Base-by-base conservation (phyloP, 2,797 vertebrate genomes). In the Lacerta viridis region DNA sequence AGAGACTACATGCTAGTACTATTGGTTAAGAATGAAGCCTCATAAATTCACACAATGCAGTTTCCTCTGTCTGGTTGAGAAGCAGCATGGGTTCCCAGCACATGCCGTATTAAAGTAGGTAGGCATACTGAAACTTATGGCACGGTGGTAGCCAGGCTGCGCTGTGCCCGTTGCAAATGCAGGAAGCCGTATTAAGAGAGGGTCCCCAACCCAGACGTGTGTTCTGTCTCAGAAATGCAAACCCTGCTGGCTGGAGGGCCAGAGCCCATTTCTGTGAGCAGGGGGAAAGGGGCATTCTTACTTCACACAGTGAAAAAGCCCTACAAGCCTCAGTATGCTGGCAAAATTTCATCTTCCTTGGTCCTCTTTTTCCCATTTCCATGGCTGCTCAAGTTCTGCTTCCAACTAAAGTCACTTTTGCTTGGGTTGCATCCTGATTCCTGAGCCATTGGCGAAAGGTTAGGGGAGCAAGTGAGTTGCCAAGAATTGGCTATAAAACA, bases 391-490 rank as follows among this genome's bases (percentile, higher is more conserved):
- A 43, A n/a, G 27, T 55, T 20, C 18, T 61, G 59, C 61, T 17
- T 43, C 43, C 66, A 83, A 66, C 4, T 33, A 83, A 78, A 83
- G 9, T 18, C 55, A 80, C 78, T 43, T 43, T 80, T 2, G 0
- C 75, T 82, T 75, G 4, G 27, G 29, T 33, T 4, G 2, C 77
- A 23, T 43, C 69, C 79, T 6, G n/a, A 89, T 8, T 83, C 61
- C 74, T 77, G 79, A 89, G 75, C 41, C 80, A 88, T 86, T 82
- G 84, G 69, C 39, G 29, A 84, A 75, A 91, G 74, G 33, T 25
- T 79, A 55, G 83, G 27, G 87, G 43, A 13, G 89, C 43, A 0
- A 6, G 85, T 2, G 17, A 10, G 43, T 29, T 87, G 84, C 27
- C 87, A 80, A 77, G 77, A 86, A 43, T 4, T 80, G 85, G 46